These are phyloP conservation scores for Pachypanchax playfairii DNA, from an alignment of 2,113 vertebrate species.

Conservation along the genomic window DNA sequence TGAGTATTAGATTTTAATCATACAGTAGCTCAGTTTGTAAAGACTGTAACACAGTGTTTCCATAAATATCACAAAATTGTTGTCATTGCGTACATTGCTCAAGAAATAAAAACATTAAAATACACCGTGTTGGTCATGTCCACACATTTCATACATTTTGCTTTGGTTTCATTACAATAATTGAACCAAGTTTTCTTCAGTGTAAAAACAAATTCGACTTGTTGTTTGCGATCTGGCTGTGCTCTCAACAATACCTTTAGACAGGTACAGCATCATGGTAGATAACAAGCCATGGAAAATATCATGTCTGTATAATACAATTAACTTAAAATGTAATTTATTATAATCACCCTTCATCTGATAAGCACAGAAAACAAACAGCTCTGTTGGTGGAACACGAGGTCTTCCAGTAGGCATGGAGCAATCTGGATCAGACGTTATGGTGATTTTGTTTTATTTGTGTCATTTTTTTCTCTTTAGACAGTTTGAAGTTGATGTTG, in stretches of 20 bases:
- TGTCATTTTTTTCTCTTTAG: too few species aligned
- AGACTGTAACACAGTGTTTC: neutral
- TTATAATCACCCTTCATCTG: neutral
- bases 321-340: conserved; percentile 8
- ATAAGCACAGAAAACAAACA: neutral
- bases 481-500: too few species aligned
- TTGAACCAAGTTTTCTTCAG: conserved; percentile 2
- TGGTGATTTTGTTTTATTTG: too few species aligned
- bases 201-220: conserved; percentile 27
- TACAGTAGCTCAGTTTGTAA: neutral
- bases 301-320: conserved; percentile 8
- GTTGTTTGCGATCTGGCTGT: conserved; percentile 39
- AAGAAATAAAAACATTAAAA: too few species aligned
- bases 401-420: neutral
- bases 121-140: neutral
- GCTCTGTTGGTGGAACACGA: too few species aligned
- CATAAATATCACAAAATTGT: neutral
- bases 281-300: conserved; percentile 34
- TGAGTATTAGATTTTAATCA: neutral
- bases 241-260: conserved; percentile 46
- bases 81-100: neutral
- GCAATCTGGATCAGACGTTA: too few species aligned
- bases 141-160: neutral
- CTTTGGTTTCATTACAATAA: neutral
- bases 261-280: conserved; percentile 34